phyloP scores from a whole-genome alignment of 2,797 vertebrate genomes.

The Lithobates sylvaticus region DNA sequence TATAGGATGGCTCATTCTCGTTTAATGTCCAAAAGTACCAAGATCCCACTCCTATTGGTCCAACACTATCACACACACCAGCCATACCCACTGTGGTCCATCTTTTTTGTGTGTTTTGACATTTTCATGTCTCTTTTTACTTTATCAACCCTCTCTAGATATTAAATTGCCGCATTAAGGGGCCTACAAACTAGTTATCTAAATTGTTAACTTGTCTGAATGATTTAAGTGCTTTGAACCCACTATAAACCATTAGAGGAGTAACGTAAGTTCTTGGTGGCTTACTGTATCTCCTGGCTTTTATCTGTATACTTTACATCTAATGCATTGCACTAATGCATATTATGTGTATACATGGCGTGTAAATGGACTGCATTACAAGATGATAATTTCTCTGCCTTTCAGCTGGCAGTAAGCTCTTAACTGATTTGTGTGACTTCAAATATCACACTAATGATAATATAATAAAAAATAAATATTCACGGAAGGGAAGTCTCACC shows the following conservation, averaged over 20 bases:
- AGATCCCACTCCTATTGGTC: too few relatives aligned
- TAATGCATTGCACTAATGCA: slow-evolving; percentile 36
- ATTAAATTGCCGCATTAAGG: neutral
- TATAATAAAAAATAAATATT: neutral
- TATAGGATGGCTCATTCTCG: too few relatives aligned
- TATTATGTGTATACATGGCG: slow-evolving; percentile 26
- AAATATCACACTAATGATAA: neutral
- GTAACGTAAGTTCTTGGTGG: slow-evolving; percentile 16
- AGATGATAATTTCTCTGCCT: neutral
- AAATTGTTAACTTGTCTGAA: slow-evolving; percentile 14
- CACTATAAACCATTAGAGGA: slow-evolving; percentile 6
- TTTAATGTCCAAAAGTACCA: too few relatives aligned
- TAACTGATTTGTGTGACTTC: neutral
- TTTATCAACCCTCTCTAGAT: too few relatives aligned
- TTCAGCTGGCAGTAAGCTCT: neutral
- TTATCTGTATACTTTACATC: slow-evolving; percentile 42
- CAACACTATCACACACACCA: too few relatives aligned
- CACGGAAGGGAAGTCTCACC: too few relatives aligned
- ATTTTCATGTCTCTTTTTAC: neutral
- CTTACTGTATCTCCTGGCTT: slow-evolving; percentile 4
- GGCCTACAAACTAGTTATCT: neutral
- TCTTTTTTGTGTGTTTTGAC: too few relatives aligned
- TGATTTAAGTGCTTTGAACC: slow-evolving; percentile 15
- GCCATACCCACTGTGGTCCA: too few relatives aligned
- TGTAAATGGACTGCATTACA: slow-evolving; percentile 27